Evolutionary conservation across 2,797 vertebrate genomes (phyloP).

Genomic region (Denticeps clupeoides): DNA sequence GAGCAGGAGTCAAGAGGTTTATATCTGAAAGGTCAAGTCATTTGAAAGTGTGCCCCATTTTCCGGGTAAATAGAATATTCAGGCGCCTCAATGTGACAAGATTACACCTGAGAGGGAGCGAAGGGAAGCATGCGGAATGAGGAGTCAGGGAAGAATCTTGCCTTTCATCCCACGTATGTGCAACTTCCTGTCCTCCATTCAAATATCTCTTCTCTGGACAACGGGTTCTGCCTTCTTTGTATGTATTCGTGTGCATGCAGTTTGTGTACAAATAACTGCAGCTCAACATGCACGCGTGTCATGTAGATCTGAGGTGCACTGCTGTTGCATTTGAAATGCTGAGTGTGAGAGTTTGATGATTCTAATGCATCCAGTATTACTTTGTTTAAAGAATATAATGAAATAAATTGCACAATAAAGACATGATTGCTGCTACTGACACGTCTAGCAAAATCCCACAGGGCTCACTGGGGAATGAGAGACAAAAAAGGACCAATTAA

Average conservation of each 20-base stretch:
- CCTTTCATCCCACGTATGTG: too few species aligned
- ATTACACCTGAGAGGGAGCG: background rate
- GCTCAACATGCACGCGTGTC: too few species aligned
- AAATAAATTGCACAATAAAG: background rate
- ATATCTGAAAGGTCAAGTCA: constrained; percentile 32
- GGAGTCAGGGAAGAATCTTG: constrained; percentile 1
- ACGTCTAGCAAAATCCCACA: background rate
- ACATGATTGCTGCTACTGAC: too few species aligned
- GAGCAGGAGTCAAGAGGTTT: constrained; percentile 15
- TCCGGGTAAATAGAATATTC: constrained; percentile 23
- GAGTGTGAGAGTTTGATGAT: too few species aligned
- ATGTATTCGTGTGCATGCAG: too few species aligned
- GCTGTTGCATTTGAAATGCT: too few species aligned
- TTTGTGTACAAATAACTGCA: too few species aligned
- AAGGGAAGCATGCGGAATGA: background rate
- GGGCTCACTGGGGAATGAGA: constrained; percentile 3
- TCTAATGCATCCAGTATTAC: background rate
- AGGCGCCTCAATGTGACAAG: constrained; percentile 7
- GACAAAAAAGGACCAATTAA: constrained; percentile 9
- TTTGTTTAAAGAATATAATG: background rate
- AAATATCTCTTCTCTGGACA: too few species aligned
- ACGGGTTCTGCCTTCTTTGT: too few species aligned
- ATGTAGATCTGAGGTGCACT: too few species aligned
- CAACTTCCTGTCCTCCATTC: too few species aligned
- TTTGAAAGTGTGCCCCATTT: constrained; percentile 24